These are phyloP conservation scores for Macrotis lagotis DNA, from an alignment of 2,113 vertebrate species.

Conservation along the genomic window DNA sequence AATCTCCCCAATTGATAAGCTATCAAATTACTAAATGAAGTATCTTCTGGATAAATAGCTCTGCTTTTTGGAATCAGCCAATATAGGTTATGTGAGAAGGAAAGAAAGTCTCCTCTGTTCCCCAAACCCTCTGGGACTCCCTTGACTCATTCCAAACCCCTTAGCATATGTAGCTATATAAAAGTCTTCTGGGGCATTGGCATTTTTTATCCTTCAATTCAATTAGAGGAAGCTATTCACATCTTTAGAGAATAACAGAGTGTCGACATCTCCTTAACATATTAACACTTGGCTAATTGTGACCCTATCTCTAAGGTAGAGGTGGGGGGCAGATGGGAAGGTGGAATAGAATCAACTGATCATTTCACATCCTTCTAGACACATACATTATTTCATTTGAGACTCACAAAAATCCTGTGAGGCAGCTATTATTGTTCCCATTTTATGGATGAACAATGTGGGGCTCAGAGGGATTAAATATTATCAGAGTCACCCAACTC, in stretches of 20 bases:
- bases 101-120: background rate
- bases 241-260: background rate
- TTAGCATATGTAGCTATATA: background rate
- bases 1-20: background rate
- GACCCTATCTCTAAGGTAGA: background rate
- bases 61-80: background rate
- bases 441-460: background rate
- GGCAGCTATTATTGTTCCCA: background rate
- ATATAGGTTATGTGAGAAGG: background rate
- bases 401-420: background rate
- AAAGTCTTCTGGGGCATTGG: background rate
- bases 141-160: background rate
- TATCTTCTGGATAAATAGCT: background rate
- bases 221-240: background rate
- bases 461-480: background rate
- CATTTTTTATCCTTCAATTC: background rate
- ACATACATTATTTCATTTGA: background rate
- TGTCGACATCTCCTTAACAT: background rate
- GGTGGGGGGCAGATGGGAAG: too few species aligned
- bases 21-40: background rate
- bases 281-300: background rate
- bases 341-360: background rate
- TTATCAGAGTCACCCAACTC: background rate
- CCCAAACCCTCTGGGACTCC: background rate
- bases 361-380: background rate